Evolutionary conservation across 2,113 vertebrate genomes (phyloP), one percentile per base, ranked within the genome.

Genomic region (Petrocephalus zakoni): DNA sequence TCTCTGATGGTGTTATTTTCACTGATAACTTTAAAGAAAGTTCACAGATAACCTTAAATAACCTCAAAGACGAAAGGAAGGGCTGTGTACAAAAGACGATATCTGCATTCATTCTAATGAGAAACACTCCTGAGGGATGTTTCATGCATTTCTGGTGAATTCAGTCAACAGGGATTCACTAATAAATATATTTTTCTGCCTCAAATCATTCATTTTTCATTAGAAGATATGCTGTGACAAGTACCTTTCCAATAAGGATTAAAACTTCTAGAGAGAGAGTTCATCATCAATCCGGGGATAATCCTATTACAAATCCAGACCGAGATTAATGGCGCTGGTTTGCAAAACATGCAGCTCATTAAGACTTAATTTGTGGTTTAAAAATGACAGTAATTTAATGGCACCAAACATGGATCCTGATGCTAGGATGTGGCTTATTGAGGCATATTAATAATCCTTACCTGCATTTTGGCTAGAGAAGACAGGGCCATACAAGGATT

Each of bases 401-500:
- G 81, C 46, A 88, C 7, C 2, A 29, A 88, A 52, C 51, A 88
- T 25, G 11, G 68, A 34, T 88, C 10, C 49, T 53, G 25, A 46
- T 56, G 15, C 52, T 42, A 53, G 51, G n/a, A 22, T 46, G 52
- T 25, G 25, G 37, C 52, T 82, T 47, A 82, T 46, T 21, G 34
- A 46, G 72, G 25, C 75, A 55, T 88, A n/a, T 56, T 82, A 88
- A 81, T 82, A 56, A 81, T 56, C 5, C 22, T 88, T 56, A 75
- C 29, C 47, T 49, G 37, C 15, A 56, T 82, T 82, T 88, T 78
- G 51, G 81, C 34, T 95, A 15, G 13, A 75, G 68, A 34, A 42
- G 89, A 88, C 91, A 89, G 51, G 89, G 91, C 92, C 90, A 92
- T 87, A 88, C 91, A 92, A 94, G 93, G 94, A 94, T 93, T 90